Evolutionary conservation across 2,888 invertebrate genomes (phyloP).

Genomic region (Eremobia ochroleuca): DNA sequence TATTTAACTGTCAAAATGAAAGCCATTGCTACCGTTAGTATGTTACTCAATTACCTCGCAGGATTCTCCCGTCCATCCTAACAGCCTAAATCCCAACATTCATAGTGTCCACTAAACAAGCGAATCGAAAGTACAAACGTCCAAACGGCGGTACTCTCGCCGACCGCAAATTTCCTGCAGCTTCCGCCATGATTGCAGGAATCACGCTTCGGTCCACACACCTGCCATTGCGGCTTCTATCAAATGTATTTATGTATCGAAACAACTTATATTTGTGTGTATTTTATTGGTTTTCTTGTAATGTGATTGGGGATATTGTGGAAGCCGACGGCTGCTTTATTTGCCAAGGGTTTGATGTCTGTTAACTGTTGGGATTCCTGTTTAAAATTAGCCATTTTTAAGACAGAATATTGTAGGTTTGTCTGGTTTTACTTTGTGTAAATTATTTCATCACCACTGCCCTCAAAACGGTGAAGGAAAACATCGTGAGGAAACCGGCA

Average conservation of each 20-base stretch:
- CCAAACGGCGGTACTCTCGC: slow-evolving; percentile 62
- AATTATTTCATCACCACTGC: neutral
- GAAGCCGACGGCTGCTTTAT: neutral
- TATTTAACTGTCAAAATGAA: too few species aligned
- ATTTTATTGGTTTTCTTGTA: slow-evolving; percentile 31
- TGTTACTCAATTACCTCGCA: too few species aligned
- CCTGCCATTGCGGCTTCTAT: slow-evolving; percentile 80
- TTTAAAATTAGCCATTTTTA: neutral
- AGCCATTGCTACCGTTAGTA: too few species aligned
- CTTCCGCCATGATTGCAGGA: slow-evolving; percentile 87
- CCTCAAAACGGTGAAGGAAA: neutral
- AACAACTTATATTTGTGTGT: slow-evolving; percentile 38
- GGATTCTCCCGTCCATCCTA: neutral
- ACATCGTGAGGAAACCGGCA: neutral
- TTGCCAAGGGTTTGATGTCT: neutral
- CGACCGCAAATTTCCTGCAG: slow-evolving; percentile 89
- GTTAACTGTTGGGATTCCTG: neutral
- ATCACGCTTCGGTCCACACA: slow-evolving; percentile 86
- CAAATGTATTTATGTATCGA: slow-evolving; percentile 54
- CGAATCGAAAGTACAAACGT: slow-evolving; percentile 51
- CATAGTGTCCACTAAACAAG: slow-evolving; percentile 50
- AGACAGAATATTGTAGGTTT: too few species aligned
- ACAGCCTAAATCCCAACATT: slow-evolving; percentile 4
- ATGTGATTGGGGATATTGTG: slow-evolving; percentile 24
- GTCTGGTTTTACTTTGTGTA: too few species aligned